Evolutionary conservation across 2,797 vertebrate genomes (phyloP).

Genomic region (Macropodus opercularis): DNA sequence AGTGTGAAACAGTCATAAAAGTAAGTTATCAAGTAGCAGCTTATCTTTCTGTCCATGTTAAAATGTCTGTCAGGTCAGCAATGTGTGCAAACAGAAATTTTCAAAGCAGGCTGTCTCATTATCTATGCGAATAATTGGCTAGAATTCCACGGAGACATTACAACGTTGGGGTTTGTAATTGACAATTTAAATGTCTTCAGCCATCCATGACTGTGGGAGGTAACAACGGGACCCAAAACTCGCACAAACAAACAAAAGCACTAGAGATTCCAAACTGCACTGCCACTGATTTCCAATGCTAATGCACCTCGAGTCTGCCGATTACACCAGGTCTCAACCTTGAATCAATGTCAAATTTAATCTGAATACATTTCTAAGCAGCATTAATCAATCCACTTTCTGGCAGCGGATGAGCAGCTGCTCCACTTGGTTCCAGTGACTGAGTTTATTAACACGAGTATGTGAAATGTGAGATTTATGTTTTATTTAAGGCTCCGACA

Average conservation of each 20-base stretch:
- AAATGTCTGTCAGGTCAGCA: slow-evolving; percentile 2
- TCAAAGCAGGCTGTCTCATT: slow-evolving; percentile 7
- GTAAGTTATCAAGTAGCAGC: not conserved
- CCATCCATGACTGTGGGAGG: slow-evolving; percentile 33
- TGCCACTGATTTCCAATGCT: slow-evolving; percentile 39
- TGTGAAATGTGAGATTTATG: not conserved
- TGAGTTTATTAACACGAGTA: not conserved
- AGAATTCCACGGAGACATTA: slow-evolving; percentile 58
- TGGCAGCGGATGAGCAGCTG: slow-evolving; percentile 1
- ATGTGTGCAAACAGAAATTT: slow-evolving; percentile 18
- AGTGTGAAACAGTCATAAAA: not conserved
- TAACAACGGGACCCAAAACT: slow-evolving; percentile 9
- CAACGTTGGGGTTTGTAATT: slow-evolving; percentile 56
- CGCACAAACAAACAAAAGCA: not conserved
- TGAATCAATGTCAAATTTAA: slow-evolving; percentile 52
- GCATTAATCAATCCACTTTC: slow-evolving; percentile 39
- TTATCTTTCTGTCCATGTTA: not conserved
- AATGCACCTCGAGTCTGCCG: slow-evolving; percentile 18
- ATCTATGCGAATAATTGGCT: slow-evolving; percentile 26
- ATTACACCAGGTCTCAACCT: slow-evolving; percentile 49
- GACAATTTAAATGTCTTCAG: slow-evolving; percentile 61
- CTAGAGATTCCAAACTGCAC: slow-evolving; percentile 9
- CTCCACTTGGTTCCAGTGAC: not conserved
- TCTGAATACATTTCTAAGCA: slow-evolving; percentile 31
- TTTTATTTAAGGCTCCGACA: not conserved